Percentiles rank a stretch among this genome's conserved stretches.
Conservation (phyloP, 2,888 invertebrate genomes). For the Hipparchia semele region DNA sequence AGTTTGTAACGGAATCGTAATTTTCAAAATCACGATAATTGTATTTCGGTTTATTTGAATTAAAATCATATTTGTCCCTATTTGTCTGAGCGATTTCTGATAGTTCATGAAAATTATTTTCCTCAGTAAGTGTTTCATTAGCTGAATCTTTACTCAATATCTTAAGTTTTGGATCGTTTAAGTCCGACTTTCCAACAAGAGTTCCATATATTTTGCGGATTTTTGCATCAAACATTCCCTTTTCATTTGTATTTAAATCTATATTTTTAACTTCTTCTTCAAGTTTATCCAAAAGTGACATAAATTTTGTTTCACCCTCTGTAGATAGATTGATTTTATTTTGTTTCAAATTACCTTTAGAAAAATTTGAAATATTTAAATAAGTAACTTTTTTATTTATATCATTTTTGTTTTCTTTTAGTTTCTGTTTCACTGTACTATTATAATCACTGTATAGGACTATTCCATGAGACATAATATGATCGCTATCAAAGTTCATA, state of each 20-base stretch:
- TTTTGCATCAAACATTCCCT: constrained; percentile 63
- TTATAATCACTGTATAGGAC: background rate
- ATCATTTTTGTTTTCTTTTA: background rate
- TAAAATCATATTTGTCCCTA: background rate
- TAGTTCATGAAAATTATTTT: constrained; percentile 2
- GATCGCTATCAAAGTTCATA: constrained; percentile 6
- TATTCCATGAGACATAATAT: background rate
- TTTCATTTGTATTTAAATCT: constrained; percentile 56
- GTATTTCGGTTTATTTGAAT: constrained; percentile 11
- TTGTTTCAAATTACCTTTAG: constrained; percentile 4
- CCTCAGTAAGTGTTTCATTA: constrained; percentile 9
- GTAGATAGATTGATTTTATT: background rate
- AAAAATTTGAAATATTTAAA: constrained; percentile 13
- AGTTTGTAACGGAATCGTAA: background rate
- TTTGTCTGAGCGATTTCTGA: constrained; percentile 1
- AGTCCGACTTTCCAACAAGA: constrained; percentile 28
- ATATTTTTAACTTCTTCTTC: constrained; percentile 63
- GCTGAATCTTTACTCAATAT: background rate
- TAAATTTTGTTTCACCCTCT: constrained; percentile 56
- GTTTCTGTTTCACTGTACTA: background rate
- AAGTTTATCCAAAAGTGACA: constrained; percentile 59
- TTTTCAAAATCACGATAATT: constrained; percentile 12
- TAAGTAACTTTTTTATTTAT: constrained; percentile 3
- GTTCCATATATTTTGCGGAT: constrained; percentile 62
- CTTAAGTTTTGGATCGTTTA: constrained; percentile 12